phyloP scores from a whole-genome alignment of 1,140 invertebrate species.

The Drosophila triauraria region DNA sequence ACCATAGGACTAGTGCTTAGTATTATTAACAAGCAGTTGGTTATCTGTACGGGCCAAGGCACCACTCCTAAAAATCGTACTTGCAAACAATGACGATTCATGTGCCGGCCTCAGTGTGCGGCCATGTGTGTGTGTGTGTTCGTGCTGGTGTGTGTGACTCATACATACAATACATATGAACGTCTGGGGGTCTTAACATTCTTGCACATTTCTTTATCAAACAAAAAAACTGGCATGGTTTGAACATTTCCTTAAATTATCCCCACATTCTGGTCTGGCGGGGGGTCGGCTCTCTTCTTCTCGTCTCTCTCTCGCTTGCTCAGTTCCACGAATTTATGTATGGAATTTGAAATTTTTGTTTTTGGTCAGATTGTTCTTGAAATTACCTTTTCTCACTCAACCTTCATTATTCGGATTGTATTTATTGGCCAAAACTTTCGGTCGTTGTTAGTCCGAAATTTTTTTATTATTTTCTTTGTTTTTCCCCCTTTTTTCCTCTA shows the following conservation, averaged over 20 bases:
- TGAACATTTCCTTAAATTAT: slow-evolving; percentile 64
- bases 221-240: slow-evolving; percentile 44
- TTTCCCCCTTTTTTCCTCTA: not conserved
- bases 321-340: slow-evolving; percentile 34
- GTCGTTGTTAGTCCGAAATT: slow-evolving; percentile 12
- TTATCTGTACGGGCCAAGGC: slow-evolving; percentile 32
- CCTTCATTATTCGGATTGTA: slow-evolving; percentile 55
- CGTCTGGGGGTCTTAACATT: slow-evolving; percentile 46
- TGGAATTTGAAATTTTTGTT: slow-evolving; percentile 41
- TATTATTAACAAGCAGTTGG: slow-evolving; percentile 31
- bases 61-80: slow-evolving; percentile 66
- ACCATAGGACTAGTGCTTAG: not conserved
- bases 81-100: slow-evolving; percentile 44
- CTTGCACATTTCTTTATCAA: slow-evolving; percentile 71
- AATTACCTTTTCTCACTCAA: slow-evolving; percentile 72
- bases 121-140: slow-evolving; percentile 23
- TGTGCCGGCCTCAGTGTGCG: slow-evolving; percentile 59
- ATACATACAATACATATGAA: slow-evolving; percentile 31
- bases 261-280: slow-evolving; percentile 61
- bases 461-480: slow-evolving; percentile 26
- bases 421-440: slow-evolving; percentile 37
- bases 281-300: slow-evolving; percentile 53
- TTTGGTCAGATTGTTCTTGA: slow-evolving; percentile 58
- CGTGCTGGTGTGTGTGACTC: slow-evolving; percentile 65
- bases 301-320: not conserved